phyloP scores from a whole-genome alignment of 2,113 vertebrate species.

The Oreochromis aureus region DNA sequence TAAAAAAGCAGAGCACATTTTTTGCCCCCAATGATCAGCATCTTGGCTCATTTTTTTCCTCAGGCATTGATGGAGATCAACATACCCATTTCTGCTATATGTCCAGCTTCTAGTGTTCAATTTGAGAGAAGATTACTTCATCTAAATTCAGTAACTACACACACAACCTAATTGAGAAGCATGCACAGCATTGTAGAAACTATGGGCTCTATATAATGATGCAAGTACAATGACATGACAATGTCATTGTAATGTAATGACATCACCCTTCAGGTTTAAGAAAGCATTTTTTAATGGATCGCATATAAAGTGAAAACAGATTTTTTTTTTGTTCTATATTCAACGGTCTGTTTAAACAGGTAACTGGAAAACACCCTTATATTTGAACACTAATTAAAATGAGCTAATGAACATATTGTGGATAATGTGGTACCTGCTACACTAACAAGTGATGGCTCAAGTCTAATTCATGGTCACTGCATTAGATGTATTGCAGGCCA shows the following conservation, averaged over 20 bases:
- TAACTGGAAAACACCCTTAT: not conserved
- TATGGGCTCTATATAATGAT: not conserved
- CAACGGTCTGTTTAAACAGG: not conserved
- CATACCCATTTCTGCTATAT: too few species aligned
- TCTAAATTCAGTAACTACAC: not conserved
- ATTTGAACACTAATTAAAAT: not conserved
- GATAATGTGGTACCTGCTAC: not conserved
- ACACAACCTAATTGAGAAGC: not conserved
- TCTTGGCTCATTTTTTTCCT: not conserved
- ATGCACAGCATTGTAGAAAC: fast-evolving
- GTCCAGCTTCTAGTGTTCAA: too few species aligned
- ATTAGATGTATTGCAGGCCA: not conserved
- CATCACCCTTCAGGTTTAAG: not conserved
- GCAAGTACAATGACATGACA: not conserved
- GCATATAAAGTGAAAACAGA: not conserved
- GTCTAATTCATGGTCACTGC: not conserved
- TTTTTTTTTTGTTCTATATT: not conserved
- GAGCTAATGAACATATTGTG: not conserved
- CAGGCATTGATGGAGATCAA: too few species aligned
- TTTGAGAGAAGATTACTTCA: fast-evolving
- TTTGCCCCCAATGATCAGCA: not conserved
- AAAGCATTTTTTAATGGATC: not conserved
- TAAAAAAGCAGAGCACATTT: not conserved
- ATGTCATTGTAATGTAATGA: not conserved
- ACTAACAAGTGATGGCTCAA: not conserved